Base-by-base conservation (phyloP, 37 sponge, comb jelly and placozoan genomes). In the Axinella damicornis region DNA sequence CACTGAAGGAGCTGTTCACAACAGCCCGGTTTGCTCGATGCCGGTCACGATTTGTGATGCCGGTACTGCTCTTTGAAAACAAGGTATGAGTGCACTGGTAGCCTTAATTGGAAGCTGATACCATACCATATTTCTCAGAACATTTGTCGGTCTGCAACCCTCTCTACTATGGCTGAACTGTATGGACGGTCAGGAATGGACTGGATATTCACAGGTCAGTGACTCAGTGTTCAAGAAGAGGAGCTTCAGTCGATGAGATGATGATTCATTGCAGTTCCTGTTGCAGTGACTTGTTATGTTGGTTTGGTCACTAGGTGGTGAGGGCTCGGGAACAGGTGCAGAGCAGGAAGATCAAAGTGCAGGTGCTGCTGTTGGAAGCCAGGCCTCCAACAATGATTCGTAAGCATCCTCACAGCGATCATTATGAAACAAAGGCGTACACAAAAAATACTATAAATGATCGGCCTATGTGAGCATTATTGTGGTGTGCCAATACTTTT, bases 121-220 rank as follows among this genome's bases (percentile, higher is more conserved):
- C n/a, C n/a, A n/a, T n/a, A n/a, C 2, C n/a, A 46, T 81, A 19
- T 79, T 0, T 65, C 46, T 61, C 65, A 92, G 84, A 85, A 95
- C 64, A 79, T 98, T 18, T 98, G 98, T 77, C 77, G 98, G 1
- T 91, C 92, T 33, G 86, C 98, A 20, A 98, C 98, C 19, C 86
- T 98, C 57, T 84, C 98, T 2, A 91, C 92, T 20, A 80, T 83
- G 33, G 94, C 90, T 27, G 98, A 98, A 71, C 80, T 94, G 58
- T 88, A 85, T 78, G 96, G 98, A 11, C 68, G 98, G 28, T 76
- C 87, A 30, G 96, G 98, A 5, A 76, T 91, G 83, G 97, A 97
- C 71, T 94, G 93, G 93, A 73, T 90, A 27, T 87, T 85, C 57
- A 82, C 78, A 40, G 92, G 92, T 87, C 77, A 56, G 78, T 19